These are phyloP conservation scores for Oryzias sinensis DNA, from an alignment of 2,797 vertebrate genomes.

Conservation along the genomic window DNA sequence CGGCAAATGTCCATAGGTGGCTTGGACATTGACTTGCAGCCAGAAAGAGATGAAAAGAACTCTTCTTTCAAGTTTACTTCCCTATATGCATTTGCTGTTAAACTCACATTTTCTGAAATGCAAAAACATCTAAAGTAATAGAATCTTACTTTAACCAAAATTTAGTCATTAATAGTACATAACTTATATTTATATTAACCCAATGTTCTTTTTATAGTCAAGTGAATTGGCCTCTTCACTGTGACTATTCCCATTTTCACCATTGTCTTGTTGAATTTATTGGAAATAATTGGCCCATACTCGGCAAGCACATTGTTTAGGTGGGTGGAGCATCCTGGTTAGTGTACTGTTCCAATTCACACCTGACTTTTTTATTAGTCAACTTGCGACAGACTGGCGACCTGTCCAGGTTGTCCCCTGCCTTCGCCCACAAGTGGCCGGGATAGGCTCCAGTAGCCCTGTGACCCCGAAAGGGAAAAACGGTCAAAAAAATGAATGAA, in stretches of 20 bases:
- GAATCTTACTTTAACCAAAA: neutral
- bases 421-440: no score
- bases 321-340: no score
- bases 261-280: neutral
- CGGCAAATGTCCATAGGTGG: slow-evolving; percentile 54
- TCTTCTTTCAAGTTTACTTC: slow-evolving; percentile 34
- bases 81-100: slow-evolving; percentile 17
- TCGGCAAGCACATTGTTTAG: no score
- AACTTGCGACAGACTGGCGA: no score
- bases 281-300: no score
- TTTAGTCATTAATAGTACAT: no score
- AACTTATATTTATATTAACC: no score
- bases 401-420: no score
- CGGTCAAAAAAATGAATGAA: no score
- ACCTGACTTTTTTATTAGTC: neutral
- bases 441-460: no score
- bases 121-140: slow-evolving; percentile 8
- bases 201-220: neutral
- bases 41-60: slow-evolving; percentile 41
- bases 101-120: slow-evolving; percentile 17
- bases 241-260: neutral
- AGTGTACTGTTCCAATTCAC: neutral
- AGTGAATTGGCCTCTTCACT: neutral
- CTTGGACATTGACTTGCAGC: slow-evolving; percentile 39
- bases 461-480: no score